Base-by-base conservation (phyloP, 1,140 invertebrate species). In the Drosophila punjabiensis region DNA sequence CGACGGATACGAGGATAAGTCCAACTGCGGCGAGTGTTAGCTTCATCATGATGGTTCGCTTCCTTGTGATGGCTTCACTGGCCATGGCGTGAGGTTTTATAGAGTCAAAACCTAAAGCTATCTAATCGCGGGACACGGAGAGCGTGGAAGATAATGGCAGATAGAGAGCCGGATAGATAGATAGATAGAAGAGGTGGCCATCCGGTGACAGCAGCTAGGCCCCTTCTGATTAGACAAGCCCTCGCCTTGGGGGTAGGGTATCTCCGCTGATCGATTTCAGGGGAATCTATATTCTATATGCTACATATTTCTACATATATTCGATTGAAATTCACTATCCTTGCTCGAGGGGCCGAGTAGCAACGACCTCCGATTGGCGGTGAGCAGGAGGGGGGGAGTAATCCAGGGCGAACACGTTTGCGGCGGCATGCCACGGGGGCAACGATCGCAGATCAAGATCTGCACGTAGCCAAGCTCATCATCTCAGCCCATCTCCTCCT, bases 211-310 rank as follows among this genome's bases (percentile, higher is more conserved):
- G 39, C 43, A n/a, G 65, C n/a, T 52, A 0, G 16, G 45, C 47
- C 28, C 35, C 30, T 18, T 16, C n/a, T 70, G 76, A 79, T 79
- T 63, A 79, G 76, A 79, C 58, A 70, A 77, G 73, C 55, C 62
- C 47, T 28, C 24, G 35, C 20, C 30, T 47, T 52, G 35, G 30
- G 16, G 66, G 20, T n/a, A 43, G 32, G 60, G n/a, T 43, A 28
- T 43, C 48, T 6, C 14, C 13, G 30, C 20, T 37, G 43, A 50
- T 76, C 39, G 14, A 35, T 76, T 76, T 65, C 61, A 37, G n/a
- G 24, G 28, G 65, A 66, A 56, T 56, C 53, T 56, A 56, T 56
- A 55, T 35, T 35, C 30, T 35, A 55, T 52, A 32, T 30, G n/a
- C 4, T 7, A 32, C 14, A n/a, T 13, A 30, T n/a, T 50, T 14